Evolutionary conservation across 2,888 invertebrate genomes (phyloP), one percentile per base, ranked within the genome.

Genomic region (Hypomecis punctinalis): DNA sequence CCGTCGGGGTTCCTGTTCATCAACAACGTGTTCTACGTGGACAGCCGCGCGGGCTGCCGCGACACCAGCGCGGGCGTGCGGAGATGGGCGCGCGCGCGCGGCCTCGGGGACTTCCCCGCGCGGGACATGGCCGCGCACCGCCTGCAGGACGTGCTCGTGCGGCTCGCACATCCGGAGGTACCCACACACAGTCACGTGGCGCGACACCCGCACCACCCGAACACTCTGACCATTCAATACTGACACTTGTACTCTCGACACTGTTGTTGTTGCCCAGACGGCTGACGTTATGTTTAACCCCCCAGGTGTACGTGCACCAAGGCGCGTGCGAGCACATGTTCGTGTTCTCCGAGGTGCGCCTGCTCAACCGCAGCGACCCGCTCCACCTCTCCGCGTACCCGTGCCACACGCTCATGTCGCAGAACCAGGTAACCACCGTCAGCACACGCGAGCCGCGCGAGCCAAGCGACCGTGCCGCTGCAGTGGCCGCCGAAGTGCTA

Each of bases 241-340:
- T 7, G 23, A 46, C 46, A 46, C 7, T 43, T 5, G n/a, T 2
- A 46, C 46, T 23, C 7, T 5, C 8, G 46, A 0, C 23, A 46
- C 8, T 46, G 23, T n/a, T n/a, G n/a, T n/a, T n/a, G n/a, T n/a
- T n/a, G n/a, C n/a, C n/a, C n/a, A n/a, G n/a, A n/a, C n/a, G n/a
- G n/a, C n/a, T n/a, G n/a, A n/a, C n/a, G n/a, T n/a, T n/a, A n/a
- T n/a, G n/a, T n/a, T n/a, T n/a, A n/a, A n/a, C n/a, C n/a, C n/a
- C n/a, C 1, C 83, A 95, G 94, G 94, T 99, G 0, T 99, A 97
- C 90, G 94, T 96, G 67, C 99, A 99, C 90, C 97, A 98, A 85
- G 98, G 98, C 7, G 94, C 95, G 79, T 99, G 99, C 88, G 98
- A 99, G 87, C 99, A 99, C 87, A 83, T 98, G 2, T 94, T 99